Evolutionary conservation across 2,888 invertebrate species (phyloP).

Genomic region (Zootermopsis nevadensis): DNA sequence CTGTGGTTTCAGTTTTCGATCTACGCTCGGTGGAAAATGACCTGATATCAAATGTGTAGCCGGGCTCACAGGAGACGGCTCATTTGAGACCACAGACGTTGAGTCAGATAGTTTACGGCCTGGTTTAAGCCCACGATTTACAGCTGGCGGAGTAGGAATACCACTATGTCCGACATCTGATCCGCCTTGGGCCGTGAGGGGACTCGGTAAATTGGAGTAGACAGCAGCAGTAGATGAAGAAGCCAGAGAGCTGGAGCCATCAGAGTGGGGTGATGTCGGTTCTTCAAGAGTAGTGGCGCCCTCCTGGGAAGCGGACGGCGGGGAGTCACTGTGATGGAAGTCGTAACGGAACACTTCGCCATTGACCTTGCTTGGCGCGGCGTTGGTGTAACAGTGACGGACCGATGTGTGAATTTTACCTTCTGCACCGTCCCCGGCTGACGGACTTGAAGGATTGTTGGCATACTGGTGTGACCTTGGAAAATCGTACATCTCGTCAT

Average conservation of each 20-base stretch:
- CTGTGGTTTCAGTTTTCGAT: slow-evolving; percentile 61
- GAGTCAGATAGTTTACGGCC: slow-evolving; percentile 68
- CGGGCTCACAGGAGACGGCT: slow-evolving; percentile 62
- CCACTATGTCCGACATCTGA: slow-evolving; percentile 29
- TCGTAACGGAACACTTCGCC: slow-evolving; percentile 70
- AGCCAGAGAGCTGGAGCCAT: slow-evolving; percentile 59
- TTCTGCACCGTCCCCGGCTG: slow-evolving; percentile 54
- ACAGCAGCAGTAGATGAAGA: slow-evolving; percentile 64
- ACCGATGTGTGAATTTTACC: slow-evolving; percentile 57
- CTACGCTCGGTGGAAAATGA: slow-evolving; percentile 61
- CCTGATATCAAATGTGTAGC: slow-evolving; percentile 61
- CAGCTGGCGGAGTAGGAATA: slow-evolving; percentile 70
- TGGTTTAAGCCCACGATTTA: slow-evolving; percentile 86
- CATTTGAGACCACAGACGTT: slow-evolving; percentile 61
- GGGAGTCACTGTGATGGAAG: slow-evolving; percentile 60
- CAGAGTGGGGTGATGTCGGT: slow-evolving; percentile 66
- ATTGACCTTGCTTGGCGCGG: slow-evolving; percentile 65
- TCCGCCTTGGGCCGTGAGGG: slow-evolving; percentile 56
- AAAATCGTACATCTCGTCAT: slow-evolving; percentile 69
- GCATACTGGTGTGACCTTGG: slow-evolving; percentile 72
- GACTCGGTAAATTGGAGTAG: slow-evolving; percentile 72
- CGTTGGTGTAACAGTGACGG: slow-evolving; percentile 72
- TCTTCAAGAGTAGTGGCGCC: slow-evolving; percentile 59
- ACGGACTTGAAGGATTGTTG: slow-evolving; percentile 40
- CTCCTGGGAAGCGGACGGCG: slow-evolving; percentile 47